phyloP scores from a whole-genome alignment of 2,888 invertebrate species.

The Eristalinus aeneus region DNA sequence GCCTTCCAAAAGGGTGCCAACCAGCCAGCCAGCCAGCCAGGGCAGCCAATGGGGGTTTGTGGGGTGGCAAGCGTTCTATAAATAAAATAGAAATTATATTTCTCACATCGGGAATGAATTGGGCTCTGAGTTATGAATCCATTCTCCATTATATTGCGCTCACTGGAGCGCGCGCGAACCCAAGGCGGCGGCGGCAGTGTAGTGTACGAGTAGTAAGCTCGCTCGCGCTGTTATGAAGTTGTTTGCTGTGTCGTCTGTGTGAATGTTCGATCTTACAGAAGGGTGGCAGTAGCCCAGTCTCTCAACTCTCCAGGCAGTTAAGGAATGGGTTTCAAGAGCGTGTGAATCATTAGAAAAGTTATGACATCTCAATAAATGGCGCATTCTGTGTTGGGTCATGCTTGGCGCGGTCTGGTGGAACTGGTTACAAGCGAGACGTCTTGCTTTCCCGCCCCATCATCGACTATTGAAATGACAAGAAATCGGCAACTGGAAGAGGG shows the following conservation, averaged over 20 bases:
- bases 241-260: slow-evolving; percentile 38
- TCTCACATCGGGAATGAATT: slow-evolving; percentile 69
- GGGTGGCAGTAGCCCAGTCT: slow-evolving; percentile 13
- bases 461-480: slow-evolving; percentile 35
- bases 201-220: slow-evolving; percentile 26
- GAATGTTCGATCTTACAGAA: slow-evolving; percentile 16
- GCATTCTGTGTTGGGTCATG: slow-evolving; percentile 68
- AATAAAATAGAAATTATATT: slow-evolving; percentile 70
- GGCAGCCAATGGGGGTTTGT: background rate
- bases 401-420: slow-evolving; percentile 31
- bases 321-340: slow-evolving; percentile 63
- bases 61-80: slow-evolving; percentile 60
- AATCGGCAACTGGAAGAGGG: background rate
- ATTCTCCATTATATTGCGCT: slow-evolving; percentile 65
- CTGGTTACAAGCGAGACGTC: slow-evolving; percentile 6
- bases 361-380: slow-evolving; percentile 71
- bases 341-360: slow-evolving; percentile 71
- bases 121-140: slow-evolving; percentile 65
- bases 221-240: slow-evolving; percentile 44
- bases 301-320: background rate
- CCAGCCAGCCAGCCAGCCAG: no score
- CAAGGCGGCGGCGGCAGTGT: slow-evolving; percentile 36
- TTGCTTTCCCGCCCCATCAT: background rate
- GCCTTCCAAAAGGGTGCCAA: background rate
- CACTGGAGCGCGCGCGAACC: slow-evolving; percentile 63